phyloP scores from a whole-genome alignment of 2,888 invertebrate genomes.

The Melanotus villosus region DNA sequence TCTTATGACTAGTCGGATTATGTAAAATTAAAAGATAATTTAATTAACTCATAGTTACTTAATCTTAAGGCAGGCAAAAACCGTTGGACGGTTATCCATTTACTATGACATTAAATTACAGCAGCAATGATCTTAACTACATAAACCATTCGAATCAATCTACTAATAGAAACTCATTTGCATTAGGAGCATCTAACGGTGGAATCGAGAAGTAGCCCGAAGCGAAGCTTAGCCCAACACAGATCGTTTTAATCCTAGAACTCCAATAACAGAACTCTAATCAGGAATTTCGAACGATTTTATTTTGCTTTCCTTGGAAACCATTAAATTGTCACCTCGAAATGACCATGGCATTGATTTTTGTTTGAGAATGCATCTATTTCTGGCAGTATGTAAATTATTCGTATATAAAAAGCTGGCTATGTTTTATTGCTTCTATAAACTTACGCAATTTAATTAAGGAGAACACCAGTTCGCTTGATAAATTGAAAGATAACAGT shows the following conservation, averaged over 20 bases:
- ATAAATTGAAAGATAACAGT: slow-evolving; percentile 44
- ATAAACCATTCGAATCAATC: slow-evolving; percentile 21
- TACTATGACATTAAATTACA: background rate
- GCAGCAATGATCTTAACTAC: background rate
- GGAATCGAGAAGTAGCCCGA: background rate
- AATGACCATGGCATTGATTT: background rate
- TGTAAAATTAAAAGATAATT: slow-evolving; percentile 12
- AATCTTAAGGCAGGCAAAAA: slow-evolving; percentile 5
- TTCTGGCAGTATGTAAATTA: slow-evolving; percentile 28
- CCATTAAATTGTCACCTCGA: slow-evolving; percentile 7
- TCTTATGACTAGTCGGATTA: background rate
- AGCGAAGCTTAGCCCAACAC: background rate
- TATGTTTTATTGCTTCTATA: slow-evolving; percentile 37
- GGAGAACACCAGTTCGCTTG: slow-evolving; percentile 38
- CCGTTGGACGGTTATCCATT: slow-evolving; percentile 2
- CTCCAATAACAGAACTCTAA: background rate
- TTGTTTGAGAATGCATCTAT: background rate
- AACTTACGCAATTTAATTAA: slow-evolving; percentile 44
- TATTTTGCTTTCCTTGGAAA: slow-evolving; percentile 13
- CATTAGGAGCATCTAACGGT: slow-evolving; percentile 13
- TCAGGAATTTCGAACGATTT: slow-evolving; percentile 2
- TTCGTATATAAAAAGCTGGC: slow-evolving; percentile 23
- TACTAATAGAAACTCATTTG: slow-evolving; percentile 13
- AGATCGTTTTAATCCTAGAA: background rate
- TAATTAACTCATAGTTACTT: slow-evolving; percentile 7